Evolutionary conservation across 1,140 invertebrate genomes (phyloP).

Genomic region (Trissolcus basalis): DNA sequence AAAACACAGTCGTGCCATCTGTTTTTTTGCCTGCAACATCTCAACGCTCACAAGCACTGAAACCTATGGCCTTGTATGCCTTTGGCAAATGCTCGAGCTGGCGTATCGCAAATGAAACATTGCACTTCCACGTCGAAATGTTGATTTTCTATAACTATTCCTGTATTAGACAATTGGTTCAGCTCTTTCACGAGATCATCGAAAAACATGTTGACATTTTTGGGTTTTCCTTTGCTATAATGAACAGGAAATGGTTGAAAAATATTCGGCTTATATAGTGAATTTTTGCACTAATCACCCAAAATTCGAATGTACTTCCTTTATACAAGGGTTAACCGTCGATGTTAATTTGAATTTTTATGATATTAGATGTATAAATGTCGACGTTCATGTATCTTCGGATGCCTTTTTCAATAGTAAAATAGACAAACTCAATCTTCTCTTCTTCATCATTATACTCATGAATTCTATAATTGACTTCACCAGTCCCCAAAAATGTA

Average conservation of each 20-base stretch:
- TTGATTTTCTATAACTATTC: not conserved
- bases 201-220: conserved; percentile 2
- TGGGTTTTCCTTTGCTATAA: conserved; percentile 10
- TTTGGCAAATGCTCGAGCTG: conserved; percentile 6
- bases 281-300: not conserved
- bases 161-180: conserved; percentile 1
- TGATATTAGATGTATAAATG: conserved; percentile 8
- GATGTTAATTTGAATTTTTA: not conserved
- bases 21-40: not conserved
- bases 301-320: not conserved
- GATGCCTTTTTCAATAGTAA: not conserved
- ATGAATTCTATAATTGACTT: too few relatives aligned
- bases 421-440: not conserved
- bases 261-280: not conserved
- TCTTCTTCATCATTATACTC: not conserved
- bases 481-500: too few relatives aligned
- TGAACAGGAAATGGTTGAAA: not conserved
- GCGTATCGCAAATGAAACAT: not conserved
- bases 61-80: conserved; percentile 14
- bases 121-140: not conserved
- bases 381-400: not conserved
- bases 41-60: conserved; percentile 14
- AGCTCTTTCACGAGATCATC: conserved; percentile 13
- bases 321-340: conserved; percentile 1
- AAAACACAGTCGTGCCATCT: not conserved